These are phyloP conservation scores for Oncorhynchus kisutch DNA, from an alignment of 2,113 vertebrate species.

Conservation along the genomic window DNA sequence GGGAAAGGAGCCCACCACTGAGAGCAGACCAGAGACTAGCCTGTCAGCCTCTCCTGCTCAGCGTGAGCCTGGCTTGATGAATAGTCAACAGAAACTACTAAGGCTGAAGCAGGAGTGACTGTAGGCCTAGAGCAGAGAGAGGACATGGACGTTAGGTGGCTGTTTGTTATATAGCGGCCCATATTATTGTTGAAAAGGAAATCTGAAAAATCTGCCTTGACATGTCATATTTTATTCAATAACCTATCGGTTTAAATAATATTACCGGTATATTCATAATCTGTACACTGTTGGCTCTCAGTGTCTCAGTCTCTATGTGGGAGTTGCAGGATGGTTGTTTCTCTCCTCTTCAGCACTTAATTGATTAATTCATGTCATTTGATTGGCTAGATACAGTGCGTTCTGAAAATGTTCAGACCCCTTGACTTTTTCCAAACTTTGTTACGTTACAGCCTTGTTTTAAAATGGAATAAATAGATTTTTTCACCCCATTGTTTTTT, in stretches of 20 bases:
- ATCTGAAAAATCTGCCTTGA: neutral
- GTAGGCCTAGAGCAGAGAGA: neutral
- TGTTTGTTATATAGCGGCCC: neutral
- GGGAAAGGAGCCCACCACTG: neutral
- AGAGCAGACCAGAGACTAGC: neutral
- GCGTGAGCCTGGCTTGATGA: neutral
- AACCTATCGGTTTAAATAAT: neutral
- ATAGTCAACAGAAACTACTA: neutral
- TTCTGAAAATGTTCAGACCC: too few species aligned
- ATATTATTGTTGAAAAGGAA: neutral
- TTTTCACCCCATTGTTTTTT: too few species aligned
- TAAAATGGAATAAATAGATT: too few species aligned
- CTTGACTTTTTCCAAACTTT: too few species aligned
- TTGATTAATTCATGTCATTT: conserved; percentile 62
- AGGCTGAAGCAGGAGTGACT: neutral
- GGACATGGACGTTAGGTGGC: neutral
- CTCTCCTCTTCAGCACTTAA: conserved; percentile 49
- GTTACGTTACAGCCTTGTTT: too few species aligned
- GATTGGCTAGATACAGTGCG: conserved; percentile 54
- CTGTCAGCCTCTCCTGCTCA: neutral
- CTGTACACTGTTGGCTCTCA: neutral
- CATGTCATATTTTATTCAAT: neutral
- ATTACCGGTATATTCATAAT: neutral
- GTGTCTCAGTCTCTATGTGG: conserved; percentile 17
- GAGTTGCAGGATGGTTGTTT: conserved; percentile 23